A percentile compares a stretch with the other conserved stretches of the same genome.
Conservation (phyloP, 2,888 invertebrate genomes). For the Bembecia ichneumoniformis region DNA sequence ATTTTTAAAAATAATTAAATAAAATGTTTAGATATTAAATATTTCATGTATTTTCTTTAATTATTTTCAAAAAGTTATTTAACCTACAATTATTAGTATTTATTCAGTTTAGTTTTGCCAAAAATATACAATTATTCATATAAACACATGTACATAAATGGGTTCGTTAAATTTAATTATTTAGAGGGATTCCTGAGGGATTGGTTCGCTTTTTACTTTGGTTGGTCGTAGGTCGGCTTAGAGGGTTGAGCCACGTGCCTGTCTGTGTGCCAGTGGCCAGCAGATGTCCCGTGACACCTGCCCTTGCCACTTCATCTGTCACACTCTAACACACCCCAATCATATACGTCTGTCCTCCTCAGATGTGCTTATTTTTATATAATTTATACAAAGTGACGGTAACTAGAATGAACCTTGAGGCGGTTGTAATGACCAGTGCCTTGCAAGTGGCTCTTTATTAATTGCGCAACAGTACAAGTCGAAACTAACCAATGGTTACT, state of each 20-base stretch:
- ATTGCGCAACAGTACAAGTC: slow-evolving; percentile 26
- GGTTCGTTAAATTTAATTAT: not conserved
- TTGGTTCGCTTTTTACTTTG: slow-evolving; percentile 53
- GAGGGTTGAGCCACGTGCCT: slow-evolving; percentile 68
- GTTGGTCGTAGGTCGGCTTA: slow-evolving; percentile 44
- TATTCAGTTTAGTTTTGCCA: not conserved
- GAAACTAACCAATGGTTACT: not conserved
- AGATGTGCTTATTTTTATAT: slow-evolving; percentile 67
- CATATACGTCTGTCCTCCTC: slow-evolving; percentile 45
- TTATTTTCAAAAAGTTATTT: not conserved
- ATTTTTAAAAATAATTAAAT: too few species aligned
- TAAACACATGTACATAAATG: not conserved
- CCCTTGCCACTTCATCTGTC: slow-evolving; percentile 57
- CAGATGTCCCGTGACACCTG: slow-evolving; percentile 71
- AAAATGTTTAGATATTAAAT: too few species aligned
- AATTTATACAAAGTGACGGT: slow-evolving; percentile 69
- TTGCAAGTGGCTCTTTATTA: slow-evolving; percentile 25
- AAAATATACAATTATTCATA: not conserved
- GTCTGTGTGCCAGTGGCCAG: slow-evolving; percentile 50
- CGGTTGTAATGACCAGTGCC: slow-evolving; percentile 56
- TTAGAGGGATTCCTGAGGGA: slow-evolving; percentile 17
- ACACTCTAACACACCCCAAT: slow-evolving; percentile 39
- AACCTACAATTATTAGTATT: not conserved
- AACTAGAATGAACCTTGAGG: slow-evolving; percentile 64
- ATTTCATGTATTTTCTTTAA: not conserved